Base-by-base conservation (phyloP, 1,140 invertebrate genomes). In the Habropoda laboriosa region DNA sequence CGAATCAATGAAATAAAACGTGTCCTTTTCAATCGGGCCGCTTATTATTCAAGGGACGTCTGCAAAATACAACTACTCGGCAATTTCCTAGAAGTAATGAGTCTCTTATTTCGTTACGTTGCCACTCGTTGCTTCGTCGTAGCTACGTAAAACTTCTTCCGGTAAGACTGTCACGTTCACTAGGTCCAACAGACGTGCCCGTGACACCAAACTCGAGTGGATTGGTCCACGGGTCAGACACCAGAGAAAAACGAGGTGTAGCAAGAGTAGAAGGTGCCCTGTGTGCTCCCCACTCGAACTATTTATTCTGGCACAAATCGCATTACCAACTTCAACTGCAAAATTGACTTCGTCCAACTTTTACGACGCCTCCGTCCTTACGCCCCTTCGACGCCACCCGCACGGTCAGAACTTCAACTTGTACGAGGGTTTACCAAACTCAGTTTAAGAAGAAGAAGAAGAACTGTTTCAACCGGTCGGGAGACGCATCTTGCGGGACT, bases 231-330 rank as follows among this genome's bases (percentile, higher is more conserved):
- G 79, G 61, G 66, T 77, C 72, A 79, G 82, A 51, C 77, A 79
- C 73, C 60, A 38, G 68, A 58, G 81, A 74, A 74, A 79, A 74
- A 84, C 53, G 60, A 87, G 57, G 61, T 61, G 68, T 68, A 79
- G 68, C 70, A 49, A 82, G 71, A 81, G 63, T 64, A 66, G 73
- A 74, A 80, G 61, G 63, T 64, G 53, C 55, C 47, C 67, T 30
- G 70, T 67, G 72, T 71, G 74, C 79, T 71, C 73, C 79, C 75
- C 75, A 75, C 84, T 86, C 85, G 82, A 90, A 92, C 91, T 93
- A 93, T 92, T 92, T 92, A 92, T 93, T 92, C 90, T 90, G 88
- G 89, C 91, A 91, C 91, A 92, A 93, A 92, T 93, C 91, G 92
- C 90, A 92, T 92, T 93, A 93, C 91, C 91, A 93, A 93, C 91